Conservation (phyloP, 2,797 vertebrate genomes). For the Atherinosoma microstoma region DNA sequence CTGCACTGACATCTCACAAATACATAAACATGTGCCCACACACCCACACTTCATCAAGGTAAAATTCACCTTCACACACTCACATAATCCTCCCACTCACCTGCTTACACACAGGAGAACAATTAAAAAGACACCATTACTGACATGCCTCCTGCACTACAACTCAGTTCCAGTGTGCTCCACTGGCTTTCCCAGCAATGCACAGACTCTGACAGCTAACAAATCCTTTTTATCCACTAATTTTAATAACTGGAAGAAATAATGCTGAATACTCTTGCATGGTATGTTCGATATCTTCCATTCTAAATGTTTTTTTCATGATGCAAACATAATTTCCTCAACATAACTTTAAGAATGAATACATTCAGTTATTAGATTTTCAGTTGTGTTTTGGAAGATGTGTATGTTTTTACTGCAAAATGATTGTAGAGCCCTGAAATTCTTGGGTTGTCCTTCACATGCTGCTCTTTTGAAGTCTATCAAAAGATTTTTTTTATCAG, state of each 20-base stretch:
- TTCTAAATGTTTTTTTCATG: not conserved
- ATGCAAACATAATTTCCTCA: not conserved
- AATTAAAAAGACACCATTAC: slow-evolving; percentile 59
- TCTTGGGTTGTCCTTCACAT: not conserved
- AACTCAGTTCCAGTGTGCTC: slow-evolving; percentile 25
- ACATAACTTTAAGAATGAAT: not conserved
- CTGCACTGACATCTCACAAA: slow-evolving; percentile 63
- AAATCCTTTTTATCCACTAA: slow-evolving; percentile 45
- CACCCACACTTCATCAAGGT: slow-evolving; percentile 56
- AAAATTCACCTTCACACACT: slow-evolving; percentile 31
- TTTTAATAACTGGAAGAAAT: slow-evolving; percentile 40
- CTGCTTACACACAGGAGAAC: slow-evolving; percentile 50
- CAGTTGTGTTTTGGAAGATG: not conserved
- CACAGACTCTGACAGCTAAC: slow-evolving; percentile 52
- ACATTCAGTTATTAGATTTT: not conserved
- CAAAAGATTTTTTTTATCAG: not conserved
- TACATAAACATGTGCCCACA: slow-evolving; percentile 66
- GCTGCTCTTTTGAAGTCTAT: not conserved
- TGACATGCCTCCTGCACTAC: slow-evolving; percentile 43
- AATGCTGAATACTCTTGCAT: slow-evolving; percentile 9
- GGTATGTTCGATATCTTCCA: not conserved
- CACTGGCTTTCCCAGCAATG: slow-evolving; percentile 44
- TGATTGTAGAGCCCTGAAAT: not conserved
- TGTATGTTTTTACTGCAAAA: not conserved
- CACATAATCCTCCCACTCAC: slow-evolving; percentile 54